These are phyloP conservation scores for Decapterus maruadsi DNA, from an alignment of 2,797 vertebrate genomes.

Conservation along the genomic window DNA sequence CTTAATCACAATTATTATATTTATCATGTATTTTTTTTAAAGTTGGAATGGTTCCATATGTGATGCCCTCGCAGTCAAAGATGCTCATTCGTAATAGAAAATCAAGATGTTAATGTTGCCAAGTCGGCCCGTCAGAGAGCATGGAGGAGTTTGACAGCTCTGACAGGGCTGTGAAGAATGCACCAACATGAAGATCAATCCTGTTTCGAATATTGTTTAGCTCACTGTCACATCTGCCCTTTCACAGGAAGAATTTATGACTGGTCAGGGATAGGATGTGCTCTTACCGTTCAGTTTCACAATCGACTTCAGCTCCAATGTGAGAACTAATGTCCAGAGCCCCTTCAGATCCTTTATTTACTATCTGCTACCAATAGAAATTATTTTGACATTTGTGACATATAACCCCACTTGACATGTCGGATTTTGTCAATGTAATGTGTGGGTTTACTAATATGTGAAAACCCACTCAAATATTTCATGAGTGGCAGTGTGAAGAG, in stretches of 20 bases:
- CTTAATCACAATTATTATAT: constrained; percentile 40
- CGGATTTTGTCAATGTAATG: neutral
- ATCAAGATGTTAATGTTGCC: constrained; percentile 82
- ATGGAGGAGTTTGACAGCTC: constrained; percentile 74
- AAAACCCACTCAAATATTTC: constrained; percentile 7
- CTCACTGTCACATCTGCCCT: constrained; percentile 81
- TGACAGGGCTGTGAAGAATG: constrained; percentile 81
- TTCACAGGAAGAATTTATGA: constrained; percentile 75
- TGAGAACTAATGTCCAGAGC: constrained; percentile 56
- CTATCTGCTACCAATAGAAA: constrained; percentile 29
- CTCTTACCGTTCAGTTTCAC: constrained; percentile 68
- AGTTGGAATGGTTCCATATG: neutral
- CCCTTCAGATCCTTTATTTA: constrained; percentile 36
- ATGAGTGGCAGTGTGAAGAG: constrained; percentile 7
- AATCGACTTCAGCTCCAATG: constrained; percentile 51
- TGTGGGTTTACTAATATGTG: constrained; percentile 7
- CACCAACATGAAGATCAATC: constrained; percentile 80
- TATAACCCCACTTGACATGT: constrained; percentile 22
- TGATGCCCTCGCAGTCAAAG: constrained; percentile 29
- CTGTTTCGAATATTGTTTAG: constrained; percentile 71
- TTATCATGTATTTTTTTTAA: neutral
- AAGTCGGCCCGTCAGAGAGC: constrained; percentile 69
- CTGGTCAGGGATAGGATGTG: constrained; percentile 55
- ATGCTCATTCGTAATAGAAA: constrained; percentile 65
- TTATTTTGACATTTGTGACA: constrained; percentile 7